Conservation (phyloP, 2,113 vertebrate genomes). For the Rattus rattus region DNA sequence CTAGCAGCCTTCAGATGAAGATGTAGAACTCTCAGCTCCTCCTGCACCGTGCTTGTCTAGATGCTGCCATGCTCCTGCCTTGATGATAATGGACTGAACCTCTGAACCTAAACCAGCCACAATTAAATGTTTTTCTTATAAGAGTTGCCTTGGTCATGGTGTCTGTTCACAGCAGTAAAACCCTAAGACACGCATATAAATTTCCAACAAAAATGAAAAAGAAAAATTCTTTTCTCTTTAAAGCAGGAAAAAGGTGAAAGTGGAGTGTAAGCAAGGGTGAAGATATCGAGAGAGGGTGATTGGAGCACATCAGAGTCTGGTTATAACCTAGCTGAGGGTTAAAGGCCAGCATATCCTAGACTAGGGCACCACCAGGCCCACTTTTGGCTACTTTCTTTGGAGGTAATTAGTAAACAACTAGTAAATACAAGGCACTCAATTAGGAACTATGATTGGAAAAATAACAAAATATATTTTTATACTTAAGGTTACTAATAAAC, state of each 20-base stretch:
- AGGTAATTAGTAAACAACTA: not conserved
- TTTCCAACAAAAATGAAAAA: not conserved
- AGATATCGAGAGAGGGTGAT: fast-evolving
- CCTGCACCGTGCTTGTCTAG: too few relatives aligned
- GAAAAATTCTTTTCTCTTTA: not conserved
- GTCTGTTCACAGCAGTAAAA: too few relatives aligned
- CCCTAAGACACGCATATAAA: not conserved
- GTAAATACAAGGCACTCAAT: not conserved
- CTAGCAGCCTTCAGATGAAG: too few relatives aligned
- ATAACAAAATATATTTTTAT: not conserved
- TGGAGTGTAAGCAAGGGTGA: not conserved
- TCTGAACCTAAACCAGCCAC: too few relatives aligned
- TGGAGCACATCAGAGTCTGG: too few relatives aligned
- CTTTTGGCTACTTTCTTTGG: not conserved
- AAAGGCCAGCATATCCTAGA: not conserved
- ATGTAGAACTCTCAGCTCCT: too few relatives aligned
- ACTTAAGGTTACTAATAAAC: not conserved
- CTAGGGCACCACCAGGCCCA: fast-evolving
- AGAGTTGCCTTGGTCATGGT: too few relatives aligned
- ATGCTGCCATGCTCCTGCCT: too few relatives aligned
- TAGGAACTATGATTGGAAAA: not conserved
- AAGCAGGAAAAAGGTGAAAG: not conserved
- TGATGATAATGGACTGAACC: too few relatives aligned
- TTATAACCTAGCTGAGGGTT: not conserved
- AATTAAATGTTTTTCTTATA: too few relatives aligned